A percentile compares a stretch with the other conserved stretches of the same genome.
These are phyloP conservation scores for Falco rusticolus DNA, from an alignment of 2,797 vertebrate genomes.

Conservation along the genomic window DNA sequence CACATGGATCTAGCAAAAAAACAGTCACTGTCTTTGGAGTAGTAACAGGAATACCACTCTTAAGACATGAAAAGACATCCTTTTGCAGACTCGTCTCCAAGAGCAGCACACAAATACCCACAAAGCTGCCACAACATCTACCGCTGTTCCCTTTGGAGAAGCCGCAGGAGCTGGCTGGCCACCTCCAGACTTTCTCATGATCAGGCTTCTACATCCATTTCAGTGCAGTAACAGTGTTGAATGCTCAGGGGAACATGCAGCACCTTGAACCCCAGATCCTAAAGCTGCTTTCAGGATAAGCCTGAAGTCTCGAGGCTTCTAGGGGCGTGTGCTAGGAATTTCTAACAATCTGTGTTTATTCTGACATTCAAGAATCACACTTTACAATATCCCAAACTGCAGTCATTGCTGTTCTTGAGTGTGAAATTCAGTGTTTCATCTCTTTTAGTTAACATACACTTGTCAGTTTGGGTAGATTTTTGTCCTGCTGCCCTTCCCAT, in stretches of 20 bases:
- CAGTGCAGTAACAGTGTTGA: background rate
- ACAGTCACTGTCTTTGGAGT: fast-evolving
- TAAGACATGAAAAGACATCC: background rate
- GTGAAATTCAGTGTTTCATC: background rate
- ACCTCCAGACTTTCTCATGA: background rate
- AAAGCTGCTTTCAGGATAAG: background rate
- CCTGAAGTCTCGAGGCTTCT: background rate
- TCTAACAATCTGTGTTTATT: background rate
- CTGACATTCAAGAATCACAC: background rate
- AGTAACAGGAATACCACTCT: background rate
- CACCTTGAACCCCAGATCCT: background rate
- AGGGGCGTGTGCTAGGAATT: background rate
- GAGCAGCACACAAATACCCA: background rate
- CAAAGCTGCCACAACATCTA: fast-evolving
- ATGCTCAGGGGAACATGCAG: background rate
- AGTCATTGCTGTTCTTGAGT: background rate
- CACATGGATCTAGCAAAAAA: background rate
- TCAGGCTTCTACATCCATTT: background rate
- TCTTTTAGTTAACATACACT: background rate
- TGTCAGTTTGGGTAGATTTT: background rate
- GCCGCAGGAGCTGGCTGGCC: fast-evolving
- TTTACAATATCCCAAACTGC: background rate
- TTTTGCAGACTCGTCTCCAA: background rate
- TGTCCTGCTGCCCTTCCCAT: background rate
- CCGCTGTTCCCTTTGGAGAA: fast-evolving